A percentile compares a stretch with the other conserved stretches of the same genome.
phyloP scores from a whole-genome alignment of 1,140 invertebrate species.

The Brachionus rubens region DNA sequence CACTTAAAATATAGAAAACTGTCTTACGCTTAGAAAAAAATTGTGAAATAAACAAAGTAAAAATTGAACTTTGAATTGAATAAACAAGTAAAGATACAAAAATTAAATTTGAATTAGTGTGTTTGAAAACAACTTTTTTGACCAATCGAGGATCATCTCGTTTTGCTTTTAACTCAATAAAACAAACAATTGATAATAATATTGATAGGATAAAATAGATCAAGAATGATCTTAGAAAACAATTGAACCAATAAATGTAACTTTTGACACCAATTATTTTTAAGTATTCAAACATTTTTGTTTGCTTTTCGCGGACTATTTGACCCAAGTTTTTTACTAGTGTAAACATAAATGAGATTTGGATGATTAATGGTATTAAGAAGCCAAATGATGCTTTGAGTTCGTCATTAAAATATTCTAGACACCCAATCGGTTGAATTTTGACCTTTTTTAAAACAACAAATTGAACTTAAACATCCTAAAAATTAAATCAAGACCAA shows the following conservation, averaged over 20 bases:
- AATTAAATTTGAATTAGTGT: neutral
- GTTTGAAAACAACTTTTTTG: constrained; percentile 16
- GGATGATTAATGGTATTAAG: constrained; percentile 7
- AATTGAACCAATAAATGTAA: neutral
- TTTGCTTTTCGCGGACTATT: constrained; percentile 31
- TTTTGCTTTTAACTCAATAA: constrained; percentile 3
- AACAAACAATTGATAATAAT: neutral
- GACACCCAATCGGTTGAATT: constrained; percentile 27
- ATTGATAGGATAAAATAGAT: neutral
- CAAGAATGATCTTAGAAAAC: neutral
- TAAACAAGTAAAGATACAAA: neutral
- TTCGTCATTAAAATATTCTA: constrained; percentile 21
- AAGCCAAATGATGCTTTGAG: constrained; percentile 30
- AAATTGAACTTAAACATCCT: neutral
- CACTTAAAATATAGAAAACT: too few species aligned
- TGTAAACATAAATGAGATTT: constrained; percentile 1
- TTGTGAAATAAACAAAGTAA: neutral
- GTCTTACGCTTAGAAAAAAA: constrained; percentile 38
- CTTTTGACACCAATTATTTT: constrained; percentile 15
- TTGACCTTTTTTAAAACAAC: neutral
- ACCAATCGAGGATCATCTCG: neutral
- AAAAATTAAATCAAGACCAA: neutral
- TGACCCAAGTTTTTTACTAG: constrained; percentile 12
- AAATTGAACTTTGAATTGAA: constrained; percentile 1
- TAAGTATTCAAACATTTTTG: constrained; percentile 42